phyloP scores from a whole-genome alignment of 2,888 invertebrate genomes.

The Stenchaetothrips biformis region DNA sequence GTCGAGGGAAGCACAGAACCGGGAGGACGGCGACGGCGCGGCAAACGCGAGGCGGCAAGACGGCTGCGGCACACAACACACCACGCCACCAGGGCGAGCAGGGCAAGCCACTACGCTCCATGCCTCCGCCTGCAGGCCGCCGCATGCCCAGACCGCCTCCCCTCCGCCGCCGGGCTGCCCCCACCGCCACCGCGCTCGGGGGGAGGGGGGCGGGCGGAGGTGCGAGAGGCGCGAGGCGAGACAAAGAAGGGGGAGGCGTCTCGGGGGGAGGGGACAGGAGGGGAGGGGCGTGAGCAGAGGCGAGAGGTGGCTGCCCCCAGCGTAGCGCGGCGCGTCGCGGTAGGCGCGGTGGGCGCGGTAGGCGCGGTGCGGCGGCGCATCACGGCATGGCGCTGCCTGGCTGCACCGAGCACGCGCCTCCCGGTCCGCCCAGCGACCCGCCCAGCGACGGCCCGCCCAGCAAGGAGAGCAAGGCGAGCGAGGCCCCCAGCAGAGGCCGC shows the following conservation, averaged over 20 bases:
- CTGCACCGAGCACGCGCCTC: conserved; percentile 14
- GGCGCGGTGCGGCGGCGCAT: no score
- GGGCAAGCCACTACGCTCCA: not conserved
- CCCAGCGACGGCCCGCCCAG: not conserved
- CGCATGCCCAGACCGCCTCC: not conserved
- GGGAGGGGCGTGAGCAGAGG: not conserved
- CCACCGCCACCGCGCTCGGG: not conserved
- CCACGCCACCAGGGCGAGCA: not conserved
- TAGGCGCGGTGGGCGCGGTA: no score
- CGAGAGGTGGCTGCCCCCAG: conserved; percentile 21
- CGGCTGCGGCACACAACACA: no score
- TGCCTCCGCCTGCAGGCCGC: not conserved
- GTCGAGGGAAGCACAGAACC: no score
- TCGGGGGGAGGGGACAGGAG: not conserved
- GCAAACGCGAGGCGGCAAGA: not conserved
- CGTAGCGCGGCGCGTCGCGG: not conserved
- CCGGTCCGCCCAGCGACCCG: not conserved
- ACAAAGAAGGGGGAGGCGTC: not conserved
- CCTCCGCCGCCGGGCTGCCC: not conserved
- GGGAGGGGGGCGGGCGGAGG: not conserved
- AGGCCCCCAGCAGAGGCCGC: conserved; percentile 7
- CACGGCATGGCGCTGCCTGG: not conserved
- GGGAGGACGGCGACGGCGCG: not conserved
- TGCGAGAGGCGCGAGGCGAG: conserved; percentile 5
- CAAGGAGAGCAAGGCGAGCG: not conserved